Evolutionary conservation across 2,888 invertebrate species (phyloP).

Genomic region (Meandrusa payeni): DNA sequence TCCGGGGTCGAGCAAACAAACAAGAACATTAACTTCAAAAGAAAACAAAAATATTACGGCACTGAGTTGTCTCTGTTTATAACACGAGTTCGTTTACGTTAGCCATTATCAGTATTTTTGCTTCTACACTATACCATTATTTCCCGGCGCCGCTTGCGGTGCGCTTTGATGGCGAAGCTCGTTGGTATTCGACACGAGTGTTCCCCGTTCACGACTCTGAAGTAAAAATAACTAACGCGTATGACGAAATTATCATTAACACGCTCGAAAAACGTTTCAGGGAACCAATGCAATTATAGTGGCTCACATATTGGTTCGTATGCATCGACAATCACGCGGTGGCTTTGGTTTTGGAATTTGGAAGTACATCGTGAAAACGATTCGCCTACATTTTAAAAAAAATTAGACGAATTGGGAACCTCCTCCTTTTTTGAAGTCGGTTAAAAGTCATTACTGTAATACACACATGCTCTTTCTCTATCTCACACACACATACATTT

Average conservation of each 20-base stretch:
- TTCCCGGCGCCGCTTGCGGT: constrained; percentile 1
- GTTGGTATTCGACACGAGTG: constrained; percentile 18
- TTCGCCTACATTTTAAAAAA: too few relatives aligned
- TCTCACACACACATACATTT: too few relatives aligned
- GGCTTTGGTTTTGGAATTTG: too few relatives aligned
- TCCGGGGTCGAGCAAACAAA: not conserved
- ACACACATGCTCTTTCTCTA: too few relatives aligned
- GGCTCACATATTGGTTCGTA: not conserved
- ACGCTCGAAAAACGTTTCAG: constrained; percentile 17
- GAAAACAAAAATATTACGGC: not conserved
- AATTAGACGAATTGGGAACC: too few relatives aligned
- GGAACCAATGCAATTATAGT: constrained; percentile 1
- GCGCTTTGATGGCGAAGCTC: constrained; percentile 9
- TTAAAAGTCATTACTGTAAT: too few relatives aligned
- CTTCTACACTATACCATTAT: constrained; percentile 7
- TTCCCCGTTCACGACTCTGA: constrained; percentile 19
- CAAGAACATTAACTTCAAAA: not conserved
- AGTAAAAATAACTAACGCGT: constrained; percentile 21
- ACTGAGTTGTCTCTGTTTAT: constrained; percentile 7
- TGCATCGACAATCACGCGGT: too few relatives aligned
- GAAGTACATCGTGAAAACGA: too few relatives aligned
- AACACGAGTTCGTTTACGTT: not conserved
- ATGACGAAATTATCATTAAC: constrained; percentile 20
- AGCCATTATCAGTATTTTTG: constrained; percentile 5
- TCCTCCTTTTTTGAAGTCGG: too few relatives aligned